A percentile compares a stretch with the other conserved stretches of the same genome.
Conservation (phyloP, 1,140 invertebrate species). For the Lucilia sericata region DNA sequence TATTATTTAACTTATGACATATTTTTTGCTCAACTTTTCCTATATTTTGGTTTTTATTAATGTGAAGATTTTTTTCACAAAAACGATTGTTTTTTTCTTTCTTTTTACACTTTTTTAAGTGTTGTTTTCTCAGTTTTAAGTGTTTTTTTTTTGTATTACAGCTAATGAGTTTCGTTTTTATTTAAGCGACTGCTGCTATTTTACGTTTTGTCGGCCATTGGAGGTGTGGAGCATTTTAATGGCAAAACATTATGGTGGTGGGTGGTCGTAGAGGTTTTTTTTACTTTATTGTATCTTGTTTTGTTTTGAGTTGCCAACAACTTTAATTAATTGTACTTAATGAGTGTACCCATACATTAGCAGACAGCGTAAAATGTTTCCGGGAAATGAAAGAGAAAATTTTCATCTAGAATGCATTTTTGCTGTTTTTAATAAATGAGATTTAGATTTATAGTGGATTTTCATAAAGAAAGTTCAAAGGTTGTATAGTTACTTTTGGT, state of each 20-base stretch:
- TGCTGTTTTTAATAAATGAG: no score
- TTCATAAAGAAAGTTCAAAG: no score
- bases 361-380: background rate
- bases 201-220: background rate
- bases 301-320: background rate
- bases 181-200: background rate
- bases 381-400: background rate
- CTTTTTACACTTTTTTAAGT: background rate
- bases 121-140: background rate
- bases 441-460: no score
- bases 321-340: conserved; percentile 10
- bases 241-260: background rate
- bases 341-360: background rate
- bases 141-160: conserved; percentile 2
- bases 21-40: background rate
- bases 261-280: background rate
- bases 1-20: conserved; percentile 21
- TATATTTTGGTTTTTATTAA: background rate
- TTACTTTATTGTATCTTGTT: background rate
- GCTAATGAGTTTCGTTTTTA: conserved; percentile 24
- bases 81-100: background rate
- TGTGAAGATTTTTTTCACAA: background rate
- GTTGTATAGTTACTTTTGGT: no score
- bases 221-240: background rate
- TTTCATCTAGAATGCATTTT: no score